Evolutionary conservation across 2,797 vertebrate species (phyloP).

Genomic region (Sphenodon punctatus): DNA sequence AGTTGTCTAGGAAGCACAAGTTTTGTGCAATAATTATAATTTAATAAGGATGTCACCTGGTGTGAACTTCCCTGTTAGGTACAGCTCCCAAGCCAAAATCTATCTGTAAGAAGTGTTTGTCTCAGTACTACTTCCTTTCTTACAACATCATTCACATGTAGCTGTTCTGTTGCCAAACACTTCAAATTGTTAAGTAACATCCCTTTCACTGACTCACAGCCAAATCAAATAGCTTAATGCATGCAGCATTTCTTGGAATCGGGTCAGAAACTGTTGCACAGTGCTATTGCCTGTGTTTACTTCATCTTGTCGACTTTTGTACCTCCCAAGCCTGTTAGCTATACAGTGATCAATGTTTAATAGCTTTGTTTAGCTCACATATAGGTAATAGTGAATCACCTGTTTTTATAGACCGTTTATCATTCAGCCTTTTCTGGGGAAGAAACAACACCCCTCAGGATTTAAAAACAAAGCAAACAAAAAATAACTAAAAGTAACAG

Average conservation of each 20-base stretch:
- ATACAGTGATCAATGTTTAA: slow-evolving; percentile 7
- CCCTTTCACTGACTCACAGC: slow-evolving; percentile 54
- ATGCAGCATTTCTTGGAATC: slow-evolving; percentile 51
- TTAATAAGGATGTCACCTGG: slow-evolving; percentile 62
- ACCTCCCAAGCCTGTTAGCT: not conserved
- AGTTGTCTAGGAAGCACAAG: not conserved
- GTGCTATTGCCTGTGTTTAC: slow-evolving; percentile 31
- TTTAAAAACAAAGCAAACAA: not conserved
- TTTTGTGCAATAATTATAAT: slow-evolving; percentile 62
- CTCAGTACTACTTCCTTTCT: slow-evolving; percentile 66
- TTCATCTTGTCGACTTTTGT: slow-evolving; percentile 13
- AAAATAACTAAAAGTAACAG: not conserved
- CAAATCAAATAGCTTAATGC: slow-evolving; percentile 50
- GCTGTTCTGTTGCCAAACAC: slow-evolving; percentile 68
- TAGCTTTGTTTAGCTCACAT: not conserved
- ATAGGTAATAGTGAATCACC: not conserved
- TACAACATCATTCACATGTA: slow-evolving; percentile 62
- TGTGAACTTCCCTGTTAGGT: slow-evolving; percentile 61
- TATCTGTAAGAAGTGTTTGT: slow-evolving; percentile 71
- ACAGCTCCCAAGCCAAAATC: slow-evolving; percentile 50
- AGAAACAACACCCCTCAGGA: not conserved
- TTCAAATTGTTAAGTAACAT: slow-evolving; percentile 62
- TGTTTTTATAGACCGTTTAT: slow-evolving; percentile 13
- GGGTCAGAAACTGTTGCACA: slow-evolving; percentile 49
- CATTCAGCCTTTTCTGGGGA: not conserved